Evolutionary conservation across 1,140 invertebrate genomes (phyloP).

Genomic region (Macrobrachium rosenbergii): DNA sequence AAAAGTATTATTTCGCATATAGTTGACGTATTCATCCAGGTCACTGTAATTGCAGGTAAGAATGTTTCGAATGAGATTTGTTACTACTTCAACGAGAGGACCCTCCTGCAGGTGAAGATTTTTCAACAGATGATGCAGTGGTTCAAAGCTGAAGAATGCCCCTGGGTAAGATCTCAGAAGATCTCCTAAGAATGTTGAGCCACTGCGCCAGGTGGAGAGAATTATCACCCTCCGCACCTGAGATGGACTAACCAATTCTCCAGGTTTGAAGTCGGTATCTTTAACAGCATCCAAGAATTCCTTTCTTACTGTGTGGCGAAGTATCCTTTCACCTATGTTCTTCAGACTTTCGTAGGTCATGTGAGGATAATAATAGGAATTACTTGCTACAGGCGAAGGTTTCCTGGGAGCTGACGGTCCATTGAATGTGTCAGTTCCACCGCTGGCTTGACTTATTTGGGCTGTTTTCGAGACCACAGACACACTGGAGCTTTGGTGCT

Average conservation of each 20-base stretch:
- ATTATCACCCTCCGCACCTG: conserved; percentile 57
- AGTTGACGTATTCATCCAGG: conserved; percentile 49
- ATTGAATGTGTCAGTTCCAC: neutral
- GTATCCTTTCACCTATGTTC: conserved; percentile 16
- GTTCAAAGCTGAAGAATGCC: conserved; percentile 64
- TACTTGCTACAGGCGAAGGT: no score
- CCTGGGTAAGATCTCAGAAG: conserved; percentile 62
- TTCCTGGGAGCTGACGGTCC: neutral
- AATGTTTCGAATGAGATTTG: conserved; percentile 43
- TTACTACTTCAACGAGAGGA: conserved; percentile 25
- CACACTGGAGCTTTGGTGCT: neutral
- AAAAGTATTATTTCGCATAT: conserved; percentile 55
- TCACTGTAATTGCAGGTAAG: conserved; percentile 52
- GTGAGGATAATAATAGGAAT: neutral
- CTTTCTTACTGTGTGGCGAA: neutral
- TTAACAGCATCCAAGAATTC: conserved; percentile 4
- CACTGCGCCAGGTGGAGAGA: conserved; percentile 65
- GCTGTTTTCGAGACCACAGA: neutral
- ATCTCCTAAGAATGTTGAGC: conserved; percentile 64
- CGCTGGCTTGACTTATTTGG: neutral
- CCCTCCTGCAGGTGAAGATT: conserved; percentile 62
- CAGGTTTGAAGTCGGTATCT: conserved; percentile 54
- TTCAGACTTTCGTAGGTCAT: conserved; percentile 41
- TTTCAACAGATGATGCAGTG: conserved; percentile 55
- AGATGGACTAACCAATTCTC: conserved; percentile 32